A percentile compares a stretch with the other conserved stretches of the same genome.
phyloP scores from a whole-genome alignment of 2,113 vertebrate species.

The Corvus cornix region DNA sequence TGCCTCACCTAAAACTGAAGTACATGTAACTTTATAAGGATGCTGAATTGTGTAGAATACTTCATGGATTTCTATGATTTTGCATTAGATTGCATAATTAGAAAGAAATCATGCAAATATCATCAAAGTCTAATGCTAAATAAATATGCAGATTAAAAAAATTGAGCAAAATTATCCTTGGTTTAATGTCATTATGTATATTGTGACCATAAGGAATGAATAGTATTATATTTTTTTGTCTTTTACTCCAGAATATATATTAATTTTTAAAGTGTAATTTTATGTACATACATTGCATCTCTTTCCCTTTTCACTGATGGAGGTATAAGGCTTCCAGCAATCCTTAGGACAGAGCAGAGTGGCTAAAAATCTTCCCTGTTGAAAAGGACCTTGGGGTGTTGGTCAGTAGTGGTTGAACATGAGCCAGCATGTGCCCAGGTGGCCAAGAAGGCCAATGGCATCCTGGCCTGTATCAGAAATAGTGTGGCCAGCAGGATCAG shows the following conservation, averaged over 20 bases:
- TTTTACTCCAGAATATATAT: background rate
- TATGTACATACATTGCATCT: background rate
- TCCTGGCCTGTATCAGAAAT: background rate
- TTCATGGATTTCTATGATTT: background rate
- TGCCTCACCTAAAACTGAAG: background rate
- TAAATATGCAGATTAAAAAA: background rate
- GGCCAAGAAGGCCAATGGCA: background rate
- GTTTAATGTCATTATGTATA: background rate
- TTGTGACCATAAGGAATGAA: background rate
- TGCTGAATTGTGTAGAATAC: background rate
- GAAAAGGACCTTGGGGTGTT: background rate
- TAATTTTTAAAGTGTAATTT: background rate
- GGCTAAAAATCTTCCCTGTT: background rate
- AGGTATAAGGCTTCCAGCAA: background rate
- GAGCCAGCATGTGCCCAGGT: background rate
- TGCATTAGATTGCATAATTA: background rate
- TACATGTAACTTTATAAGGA: background rate
- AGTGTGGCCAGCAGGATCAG: background rate
- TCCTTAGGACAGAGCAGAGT: background rate
- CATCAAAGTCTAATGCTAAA: background rate
- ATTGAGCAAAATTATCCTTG: background rate
- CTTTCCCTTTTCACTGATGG: background rate
- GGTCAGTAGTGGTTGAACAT: accelerated
- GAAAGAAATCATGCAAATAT: background rate
- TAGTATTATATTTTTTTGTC: background rate